Percentiles rank a stretch among this genome's conserved stretches.
Conservation (phyloP, 2,797 vertebrate genomes). For the Ctenochaetus hawaiiensis region DNA sequence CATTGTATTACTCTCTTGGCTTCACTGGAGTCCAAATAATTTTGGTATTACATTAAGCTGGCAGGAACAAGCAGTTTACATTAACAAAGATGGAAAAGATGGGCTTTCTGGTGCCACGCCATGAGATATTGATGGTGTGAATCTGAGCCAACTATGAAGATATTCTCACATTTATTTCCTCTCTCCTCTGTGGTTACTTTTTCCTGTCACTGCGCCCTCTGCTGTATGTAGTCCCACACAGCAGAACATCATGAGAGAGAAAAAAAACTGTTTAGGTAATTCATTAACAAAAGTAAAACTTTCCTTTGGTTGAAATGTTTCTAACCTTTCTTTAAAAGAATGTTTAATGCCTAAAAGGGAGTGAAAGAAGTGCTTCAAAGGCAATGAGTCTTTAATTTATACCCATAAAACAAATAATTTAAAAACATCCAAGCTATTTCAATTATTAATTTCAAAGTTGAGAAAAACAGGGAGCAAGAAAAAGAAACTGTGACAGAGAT, state of each 20-base stretch:
- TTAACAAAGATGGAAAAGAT: slow-evolving; percentile 48
- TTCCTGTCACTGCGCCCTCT: slow-evolving; percentile 17
- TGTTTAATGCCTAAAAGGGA: slow-evolving; percentile 37
- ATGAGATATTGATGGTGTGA: slow-evolving; percentile 43
- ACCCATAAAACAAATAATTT: slow-evolving; percentile 64
- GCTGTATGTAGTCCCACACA: neutral
- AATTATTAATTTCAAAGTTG: slow-evolving; percentile 69
- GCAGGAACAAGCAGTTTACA: slow-evolving; percentile 44
- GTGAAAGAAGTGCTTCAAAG: slow-evolving; percentile 58
- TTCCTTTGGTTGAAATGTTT: slow-evolving; percentile 38
- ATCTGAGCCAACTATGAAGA: slow-evolving; percentile 30
- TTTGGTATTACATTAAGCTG: slow-evolving; percentile 47
- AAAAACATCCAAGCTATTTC: slow-evolving; percentile 58
- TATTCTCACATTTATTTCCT: slow-evolving; percentile 36
- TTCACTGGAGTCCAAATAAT: slow-evolving; percentile 26
- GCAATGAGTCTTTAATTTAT: slow-evolving; percentile 61
- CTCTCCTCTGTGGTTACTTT: slow-evolving; percentile 13
- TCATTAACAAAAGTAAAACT: slow-evolving; percentile 41
- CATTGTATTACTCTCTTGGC: slow-evolving; percentile 27
- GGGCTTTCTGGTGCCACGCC: slow-evolving; percentile 29
- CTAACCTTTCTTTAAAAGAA: slow-evolving; percentile 24
- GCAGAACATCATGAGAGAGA: slow-evolving; percentile 10
- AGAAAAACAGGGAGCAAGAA: slow-evolving; percentile 38
- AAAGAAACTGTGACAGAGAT: slow-evolving; percentile 44
- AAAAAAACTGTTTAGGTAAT: slow-evolving; percentile 28